Evolutionary conservation across 2,888 invertebrate genomes (phyloP), one percentile per base, ranked within the genome.

Genomic region (Lycocerus yunnanus): DNA sequence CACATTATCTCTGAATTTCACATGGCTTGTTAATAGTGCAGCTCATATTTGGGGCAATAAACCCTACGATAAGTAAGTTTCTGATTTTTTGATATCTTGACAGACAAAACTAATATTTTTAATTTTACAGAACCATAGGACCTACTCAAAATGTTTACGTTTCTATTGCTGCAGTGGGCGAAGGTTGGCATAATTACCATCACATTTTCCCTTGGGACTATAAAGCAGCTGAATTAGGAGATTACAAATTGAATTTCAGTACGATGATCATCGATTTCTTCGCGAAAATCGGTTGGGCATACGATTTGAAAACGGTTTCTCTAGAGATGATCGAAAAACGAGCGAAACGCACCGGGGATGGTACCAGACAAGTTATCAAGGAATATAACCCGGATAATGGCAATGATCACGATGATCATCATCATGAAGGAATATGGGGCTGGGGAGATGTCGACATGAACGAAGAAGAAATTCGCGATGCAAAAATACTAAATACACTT

Each of bases 131-230:
- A 80, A 88, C 89, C 84, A 93, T 97, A 82, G 93, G 92, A 85
- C 96, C 97, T 0, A 88, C 90, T 0, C 93, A 97, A 87, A 96
- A 95, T 84, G 89, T 90, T 78, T 87, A 89, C 0, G 96, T 97
- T 0, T 91, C 95, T 0, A 82, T 94, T 0, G 83, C 92, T 16
- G 92, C 95, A 0, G 89, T 94, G 87, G 96, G 96, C 0, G 96
- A 96, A 86, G 97, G 97, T 4, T 97, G 95, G 94, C 97, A 97
- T 88, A 97, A 97, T 88, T 97, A 95, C 86, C 97, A 97, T 85
- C 97, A 97, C 87, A 93, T 94, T 0, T 97, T 97, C 87, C 97
- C 97, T 0, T 95, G 95, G 93, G 97, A 97, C 86, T 97, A 97
- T 90, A 94, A 95, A 83, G 94, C 97, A 20, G 93, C 95, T 6